Percentiles rank a stretch among this genome's conserved stretches.
Conservation (phyloP, 2,797 vertebrate genomes). For the Protonibea diacanthus region DNA sequence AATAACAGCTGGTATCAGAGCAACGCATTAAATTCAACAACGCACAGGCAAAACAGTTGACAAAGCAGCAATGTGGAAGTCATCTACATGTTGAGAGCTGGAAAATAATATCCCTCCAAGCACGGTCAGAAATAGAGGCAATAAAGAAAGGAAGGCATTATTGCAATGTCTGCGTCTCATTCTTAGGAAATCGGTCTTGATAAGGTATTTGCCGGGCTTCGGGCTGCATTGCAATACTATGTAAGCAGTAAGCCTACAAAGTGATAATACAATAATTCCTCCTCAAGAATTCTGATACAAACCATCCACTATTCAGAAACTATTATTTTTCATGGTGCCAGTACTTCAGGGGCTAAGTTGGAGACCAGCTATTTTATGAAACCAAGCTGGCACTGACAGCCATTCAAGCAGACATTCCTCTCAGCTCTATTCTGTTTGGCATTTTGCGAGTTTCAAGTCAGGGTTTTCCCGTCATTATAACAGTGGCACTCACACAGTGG, state of each 20-base stretch:
- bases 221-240: conserved; percentile 49
- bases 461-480: conserved; percentile 62
- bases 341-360: conserved; percentile 51
- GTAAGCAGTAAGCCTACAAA: conserved; percentile 46
- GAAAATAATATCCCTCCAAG: conserved; percentile 44
- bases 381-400: conserved; percentile 56
- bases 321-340: conserved; percentile 53
- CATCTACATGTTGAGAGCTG: conserved; percentile 30
- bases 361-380: conserved; percentile 62
- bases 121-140: conserved; percentile 40
- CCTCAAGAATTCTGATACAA: conserved; percentile 45
- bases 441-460: conserved; percentile 57
- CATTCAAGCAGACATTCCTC: conserved; percentile 51
- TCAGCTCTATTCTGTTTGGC: conserved; percentile 41
- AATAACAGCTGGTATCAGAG: conserved; percentile 49
- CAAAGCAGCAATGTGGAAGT: conserved; percentile 41
- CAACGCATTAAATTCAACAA: conserved; percentile 44
- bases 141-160: conserved; percentile 39
- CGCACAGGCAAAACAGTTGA: conserved; percentile 25
- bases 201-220: conserved; percentile 49
- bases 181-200: conserved; percentile 36
- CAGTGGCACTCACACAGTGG: conserved; percentile 24
- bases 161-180: conserved; percentile 32
- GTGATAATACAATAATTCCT: conserved; percentile 50
- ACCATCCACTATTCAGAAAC: conserved; percentile 36